phyloP scores from a whole-genome alignment of 2,797 vertebrate genomes.

The Australoheros facetus region DNA sequence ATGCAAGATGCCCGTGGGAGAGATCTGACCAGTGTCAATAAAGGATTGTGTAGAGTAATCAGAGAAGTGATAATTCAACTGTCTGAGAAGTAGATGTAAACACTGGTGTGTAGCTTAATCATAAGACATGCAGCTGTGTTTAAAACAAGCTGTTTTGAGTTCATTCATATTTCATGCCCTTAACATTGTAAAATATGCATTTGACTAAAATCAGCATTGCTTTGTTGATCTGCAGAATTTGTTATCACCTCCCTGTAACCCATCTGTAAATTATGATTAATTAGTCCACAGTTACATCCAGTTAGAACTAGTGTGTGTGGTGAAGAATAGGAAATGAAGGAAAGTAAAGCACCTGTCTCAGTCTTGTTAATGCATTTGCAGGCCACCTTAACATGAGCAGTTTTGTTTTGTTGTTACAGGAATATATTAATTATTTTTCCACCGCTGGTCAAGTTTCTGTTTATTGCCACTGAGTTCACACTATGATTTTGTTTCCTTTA shows the following conservation, averaged over 20 bases:
- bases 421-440: constrained; percentile 13
- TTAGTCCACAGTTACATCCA: background rate
- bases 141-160: background rate
- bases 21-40: constrained; percentile 27
- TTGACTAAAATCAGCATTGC: background rate
- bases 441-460: background rate
- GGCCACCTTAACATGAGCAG: background rate
- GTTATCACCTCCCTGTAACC: background rate
- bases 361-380: background rate
- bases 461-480: constrained; percentile 15
- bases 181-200: background rate
- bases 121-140: background rate
- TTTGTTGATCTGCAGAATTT: background rate
- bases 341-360: background rate
- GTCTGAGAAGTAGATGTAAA: constrained; percentile 19
- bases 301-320: background rate
- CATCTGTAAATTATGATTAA: background rate
- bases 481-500: constrained; percentile 2
- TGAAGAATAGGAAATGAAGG: background rate
- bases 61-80: constrained; percentile 34
- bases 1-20: constrained; percentile 23
- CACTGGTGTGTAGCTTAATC: background rate
- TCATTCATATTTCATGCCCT: background rate
- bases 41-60: constrained; percentile 13
- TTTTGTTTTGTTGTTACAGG: constrained; percentile 12